Conservation (phyloP, 1,140 invertebrate genomes). For the Hermatobates lingyangjiaoensis region DNA sequence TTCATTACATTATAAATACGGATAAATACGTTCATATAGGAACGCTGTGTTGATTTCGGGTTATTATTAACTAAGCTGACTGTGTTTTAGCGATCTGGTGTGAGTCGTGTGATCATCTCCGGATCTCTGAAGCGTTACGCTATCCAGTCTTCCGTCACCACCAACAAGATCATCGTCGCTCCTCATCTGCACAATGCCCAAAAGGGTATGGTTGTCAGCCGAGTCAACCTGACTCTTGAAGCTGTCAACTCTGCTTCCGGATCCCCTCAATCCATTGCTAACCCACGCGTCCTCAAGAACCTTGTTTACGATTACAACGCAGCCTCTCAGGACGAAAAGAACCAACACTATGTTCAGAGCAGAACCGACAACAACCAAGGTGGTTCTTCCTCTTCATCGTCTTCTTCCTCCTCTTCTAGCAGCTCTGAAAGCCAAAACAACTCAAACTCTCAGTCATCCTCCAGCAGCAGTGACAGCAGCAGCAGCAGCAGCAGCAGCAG, state of each 20-base stretch:
- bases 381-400: constrained; percentile 17
- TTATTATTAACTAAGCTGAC: too few species aligned
- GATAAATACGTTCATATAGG: too few species aligned
- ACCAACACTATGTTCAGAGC: constrained; percentile 1
- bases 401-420: neutral
- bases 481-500: constrained; percentile 2
- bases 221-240: constrained; percentile 31
- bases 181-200: constrained; percentile 28
- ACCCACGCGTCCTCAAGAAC: constrained; percentile 22
- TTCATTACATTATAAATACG: too few species aligned
- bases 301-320: constrained; percentile 17
- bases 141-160: constrained; percentile 40
- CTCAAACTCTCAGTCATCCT: neutral
- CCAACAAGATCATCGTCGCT: constrained; percentile 32
- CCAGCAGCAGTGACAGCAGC: constrained; percentile 7
- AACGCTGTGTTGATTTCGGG: too few species aligned
- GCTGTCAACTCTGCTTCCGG: constrained; percentile 18
- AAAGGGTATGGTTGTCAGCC: constrained; percentile 36
- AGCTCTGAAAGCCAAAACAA: neutral
- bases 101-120: constrained; percentile 31
- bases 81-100: constrained; percentile 27
- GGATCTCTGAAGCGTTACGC: constrained; percentile 31
- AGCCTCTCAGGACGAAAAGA: constrained; percentile 8
- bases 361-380: constrained; percentile 4
- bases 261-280: constrained; percentile 12